Base-by-base conservation (phyloP, 2,113 vertebrate species). In the Carassius auratus region DNA sequence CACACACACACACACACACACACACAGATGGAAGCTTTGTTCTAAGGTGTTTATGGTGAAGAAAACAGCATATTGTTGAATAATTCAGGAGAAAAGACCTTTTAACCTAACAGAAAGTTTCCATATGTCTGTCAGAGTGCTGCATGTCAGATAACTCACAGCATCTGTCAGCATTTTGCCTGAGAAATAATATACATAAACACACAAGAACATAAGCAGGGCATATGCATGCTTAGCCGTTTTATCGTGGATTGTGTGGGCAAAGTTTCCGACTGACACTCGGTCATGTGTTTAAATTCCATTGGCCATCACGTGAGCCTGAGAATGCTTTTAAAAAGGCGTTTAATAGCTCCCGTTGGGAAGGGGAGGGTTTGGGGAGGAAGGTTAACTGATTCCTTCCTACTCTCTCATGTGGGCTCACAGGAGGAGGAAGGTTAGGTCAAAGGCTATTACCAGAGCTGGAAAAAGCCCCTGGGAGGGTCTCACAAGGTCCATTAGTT, bases 361-460 rank as follows among this genome's bases (percentile, higher is more conserved):
- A 30, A n/a, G 55, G 33, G 45, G 45, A 45, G 30, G 52, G 42
- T 81, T 81, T 30, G 62, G n/a, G 45, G n/a, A 68, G 38, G 62
- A n/a, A 33, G 45, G 38, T 52, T 69, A 69, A 81, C 61, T 1
- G 9, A 64, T 26, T 45, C 61, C 59, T 48, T 36, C 79, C n/a
- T 55, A 82, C 52, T 45, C 10, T 59, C 81, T 75, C 59, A 59
- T n/a, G 36, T 62, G 74, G 21, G 48, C 45, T 26, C 33, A 78
- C 61, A n/a, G 36, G 76, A 55, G 61, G 66, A 85, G 33, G 75
- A 80, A 83, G 85, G 87, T 71, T 83, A 88, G 86, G 83, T 59
- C 83, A 85, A 45, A 83, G 87, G 87, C 80, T 62, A 48, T 79
- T 83, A 81, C 61, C 62, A n/a, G 75, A 42, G 81, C 55, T 78